Base-by-base conservation (phyloP, 92 coral and sea anemone species). In the Phymanthus crucifer region DNA sequence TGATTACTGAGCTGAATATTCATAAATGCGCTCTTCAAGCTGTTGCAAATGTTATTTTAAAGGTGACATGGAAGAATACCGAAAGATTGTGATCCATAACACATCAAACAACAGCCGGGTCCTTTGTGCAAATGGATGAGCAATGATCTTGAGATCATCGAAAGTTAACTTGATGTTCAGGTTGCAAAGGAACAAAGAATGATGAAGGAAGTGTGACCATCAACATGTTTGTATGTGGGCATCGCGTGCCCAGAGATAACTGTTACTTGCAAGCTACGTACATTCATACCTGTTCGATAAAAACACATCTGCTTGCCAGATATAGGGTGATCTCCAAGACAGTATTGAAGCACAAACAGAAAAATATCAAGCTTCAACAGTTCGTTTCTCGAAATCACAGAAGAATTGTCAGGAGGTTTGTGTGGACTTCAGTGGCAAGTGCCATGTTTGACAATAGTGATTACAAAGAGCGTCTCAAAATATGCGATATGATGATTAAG, bases 241-340 rank as follows among this genome's bases (percentile, higher is more conserved):
- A 54, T 54, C 11, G 64, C 64, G 31, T 54, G 64, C n/a, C n/a
- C n/a, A 54, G 64, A 54, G 64, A 54, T 54, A 54, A 54, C 64
- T 54, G 64, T 54, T 21, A 29, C 64, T 54, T 21, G 21, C 24
- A 24, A n/a, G 27, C 0, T 54, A n/a, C 31, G 26, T 21, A 54
- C 27, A 54, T 24, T 19, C 27, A 54, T 54, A 54, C 64, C 64
- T 54, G 64, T 54, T 54, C 64, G 27, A 54, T 54, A 54, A 54
- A 54, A 11, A 54, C 4, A 6, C 64, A 54, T 54, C 64, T 2
- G 24, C 9, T 21, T 54, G 21, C 8, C 21, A 21, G 24, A 21
- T 54, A 54, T 11, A 21, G n/a, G 24, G 8, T 6, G 27, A 54
- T 54, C 64, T 54, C 14, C 10, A 54, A 54, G 64, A 54, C 27